Percentiles rank a stretch among this genome's conserved stretches.
These are phyloP conservation scores for Corvus hawaiiensis DNA, from an alignment of 2,113 vertebrate species.

Conservation along the genomic window DNA sequence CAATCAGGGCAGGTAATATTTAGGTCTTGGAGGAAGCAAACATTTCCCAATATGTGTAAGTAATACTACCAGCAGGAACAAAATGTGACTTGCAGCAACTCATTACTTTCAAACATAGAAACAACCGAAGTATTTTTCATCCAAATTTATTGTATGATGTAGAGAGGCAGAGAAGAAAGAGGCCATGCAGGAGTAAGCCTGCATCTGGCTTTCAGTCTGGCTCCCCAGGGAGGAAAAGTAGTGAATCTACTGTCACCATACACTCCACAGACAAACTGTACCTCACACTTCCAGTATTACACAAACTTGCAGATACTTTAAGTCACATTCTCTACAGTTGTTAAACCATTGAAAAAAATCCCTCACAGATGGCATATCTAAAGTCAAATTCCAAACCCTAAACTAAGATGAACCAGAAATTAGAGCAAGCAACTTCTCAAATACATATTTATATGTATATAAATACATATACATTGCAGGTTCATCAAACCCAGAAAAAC, in stretches of 20 bases:
- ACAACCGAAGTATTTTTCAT: background rate
- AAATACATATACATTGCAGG: no score
- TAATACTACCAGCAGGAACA: background rate
- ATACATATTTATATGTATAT: background rate
- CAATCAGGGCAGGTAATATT: background rate
- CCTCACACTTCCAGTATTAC: background rate
- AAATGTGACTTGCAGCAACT: background rate
- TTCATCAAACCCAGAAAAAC: background rate
- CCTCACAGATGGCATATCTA: background rate
- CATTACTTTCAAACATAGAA: background rate
- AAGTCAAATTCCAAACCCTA: background rate
- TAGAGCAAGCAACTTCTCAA: background rate
- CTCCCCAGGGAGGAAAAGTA: background rate
- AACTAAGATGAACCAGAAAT: background rate
- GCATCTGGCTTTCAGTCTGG: background rate
- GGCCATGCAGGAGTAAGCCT: background rate
- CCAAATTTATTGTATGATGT: background rate
- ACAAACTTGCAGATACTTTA: background rate
- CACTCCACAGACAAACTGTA: background rate
- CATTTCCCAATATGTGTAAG: fast-evolving
- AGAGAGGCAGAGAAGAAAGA: background rate
- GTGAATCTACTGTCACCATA: background rate
- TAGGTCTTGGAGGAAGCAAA: background rate
- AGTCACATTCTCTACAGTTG: background rate
- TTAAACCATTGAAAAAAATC: background rate